Conservation (phyloP, 2,113 vertebrate genomes). For the Cromileptes altivelis region DNA sequence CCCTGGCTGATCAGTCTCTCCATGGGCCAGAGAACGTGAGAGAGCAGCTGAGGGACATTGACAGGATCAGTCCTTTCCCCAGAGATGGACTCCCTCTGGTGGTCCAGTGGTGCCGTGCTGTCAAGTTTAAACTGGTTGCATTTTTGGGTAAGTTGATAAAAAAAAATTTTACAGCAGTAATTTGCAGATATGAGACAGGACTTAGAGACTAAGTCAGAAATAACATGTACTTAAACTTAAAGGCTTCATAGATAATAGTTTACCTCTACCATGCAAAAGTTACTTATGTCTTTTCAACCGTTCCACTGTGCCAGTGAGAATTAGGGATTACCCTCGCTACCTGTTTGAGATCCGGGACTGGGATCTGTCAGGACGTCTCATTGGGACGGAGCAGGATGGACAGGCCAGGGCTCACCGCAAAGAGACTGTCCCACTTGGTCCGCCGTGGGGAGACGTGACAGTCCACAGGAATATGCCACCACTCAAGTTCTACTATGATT, state of each 20-base stretch:
- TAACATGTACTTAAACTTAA: not conserved
- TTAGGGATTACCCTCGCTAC: slow-evolving; percentile 97
- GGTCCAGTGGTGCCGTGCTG: slow-evolving; percentile 95
- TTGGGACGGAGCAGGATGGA: slow-evolving; percentile 93
- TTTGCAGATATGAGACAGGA: not conserved
- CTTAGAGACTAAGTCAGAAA: not conserved
- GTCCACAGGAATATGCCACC: slow-evolving; percentile 96
- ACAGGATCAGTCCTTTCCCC: slow-evolving; percentile 91
- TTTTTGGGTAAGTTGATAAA: slow-evolving; percentile 90
- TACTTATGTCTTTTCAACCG: not conserved
- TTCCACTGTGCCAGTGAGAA: slow-evolving; percentile 85
- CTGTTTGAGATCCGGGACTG: slow-evolving; percentile 97
- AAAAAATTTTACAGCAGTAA: not conserved
- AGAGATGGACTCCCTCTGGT: slow-evolving; percentile 90
- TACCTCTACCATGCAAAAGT: not conserved
- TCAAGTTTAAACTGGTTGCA: slow-evolving; percentile 90
- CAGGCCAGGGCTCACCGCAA: slow-evolving; percentile 90
- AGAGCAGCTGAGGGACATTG: slow-evolving; percentile 92
- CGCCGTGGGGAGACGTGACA: slow-evolving; percentile 91
- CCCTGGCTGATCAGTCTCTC: slow-evolving; percentile 90
- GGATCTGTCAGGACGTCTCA: slow-evolving; percentile 91
- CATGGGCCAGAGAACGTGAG: slow-evolving; percentile 90
- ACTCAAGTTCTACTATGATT: slow-evolving; percentile 97
- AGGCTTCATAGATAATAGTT: not conserved
- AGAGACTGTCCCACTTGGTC: slow-evolving; percentile 89